Conservation (phyloP, 1,140 invertebrate genomes). For the Magallana ariakensis region DNA sequence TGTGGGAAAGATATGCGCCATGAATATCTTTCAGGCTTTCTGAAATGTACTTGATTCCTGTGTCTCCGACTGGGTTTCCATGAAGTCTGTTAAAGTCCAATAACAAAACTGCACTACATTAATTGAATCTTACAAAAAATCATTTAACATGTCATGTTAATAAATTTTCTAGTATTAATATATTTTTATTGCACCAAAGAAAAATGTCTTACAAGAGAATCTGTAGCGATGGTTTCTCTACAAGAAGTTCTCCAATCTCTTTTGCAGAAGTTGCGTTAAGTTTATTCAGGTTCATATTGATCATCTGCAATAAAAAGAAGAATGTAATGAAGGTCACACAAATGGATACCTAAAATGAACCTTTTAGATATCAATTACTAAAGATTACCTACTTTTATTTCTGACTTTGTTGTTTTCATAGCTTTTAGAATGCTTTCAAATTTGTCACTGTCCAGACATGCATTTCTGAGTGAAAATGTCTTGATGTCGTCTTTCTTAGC, state of each 20-base stretch:
- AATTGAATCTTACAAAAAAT: too few species aligned
- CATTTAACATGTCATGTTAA: too few species aligned
- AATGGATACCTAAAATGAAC: neutral
- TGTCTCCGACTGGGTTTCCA: constrained; percentile 64
- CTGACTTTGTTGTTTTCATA: constrained; percentile 54
- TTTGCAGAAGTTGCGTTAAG: constrained; percentile 52
- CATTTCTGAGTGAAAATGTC: constrained; percentile 57
- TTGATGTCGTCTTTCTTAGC: constrained; percentile 30
- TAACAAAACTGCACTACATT: neutral
- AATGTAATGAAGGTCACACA: too few species aligned
- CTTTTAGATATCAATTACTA: neutral
- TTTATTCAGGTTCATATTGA: constrained; percentile 65
- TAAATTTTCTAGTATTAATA: too few species aligned
- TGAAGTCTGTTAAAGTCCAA: constrained; percentile 56
- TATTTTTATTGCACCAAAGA: too few species aligned
- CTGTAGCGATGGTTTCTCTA: constrained; percentile 61
- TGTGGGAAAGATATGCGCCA: constrained; percentile 33
- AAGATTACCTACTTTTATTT: constrained; percentile 56
- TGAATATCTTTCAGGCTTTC: constrained; percentile 61
- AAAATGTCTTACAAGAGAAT: constrained; percentile 58
- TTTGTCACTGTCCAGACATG: constrained; percentile 59
- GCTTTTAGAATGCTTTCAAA: constrained; percentile 51
- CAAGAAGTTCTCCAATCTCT: constrained; percentile 54
- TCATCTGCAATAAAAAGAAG: constrained; percentile 52
- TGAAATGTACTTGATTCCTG: constrained; percentile 56